Conservation (phyloP, 2,888 invertebrate genomes). For the Melieria picta region DNA sequence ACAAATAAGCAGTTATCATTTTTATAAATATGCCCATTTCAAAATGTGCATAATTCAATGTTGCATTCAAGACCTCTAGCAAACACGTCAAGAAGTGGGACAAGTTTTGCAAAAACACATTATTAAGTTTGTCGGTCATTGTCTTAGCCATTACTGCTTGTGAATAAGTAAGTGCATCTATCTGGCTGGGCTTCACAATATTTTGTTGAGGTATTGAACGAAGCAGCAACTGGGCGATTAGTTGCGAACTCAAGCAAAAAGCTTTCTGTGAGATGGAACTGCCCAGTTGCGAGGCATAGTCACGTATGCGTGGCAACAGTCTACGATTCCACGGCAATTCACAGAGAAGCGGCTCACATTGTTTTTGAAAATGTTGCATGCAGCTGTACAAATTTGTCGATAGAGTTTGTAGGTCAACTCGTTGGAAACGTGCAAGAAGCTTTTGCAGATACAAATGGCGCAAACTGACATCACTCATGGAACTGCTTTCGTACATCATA, state of each 20-base stretch:
- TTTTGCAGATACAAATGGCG: slow-evolving; percentile 57
- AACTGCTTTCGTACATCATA: slow-evolving; percentile 66
- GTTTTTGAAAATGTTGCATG: slow-evolving; percentile 31
- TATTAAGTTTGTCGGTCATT: slow-evolving; percentile 57
- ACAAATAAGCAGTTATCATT: slow-evolving; percentile 53
- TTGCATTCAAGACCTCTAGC: slow-evolving; percentile 43
- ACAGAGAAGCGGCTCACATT: slow-evolving; percentile 19
- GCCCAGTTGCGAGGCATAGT: slow-evolving; percentile 48
- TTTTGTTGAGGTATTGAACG: slow-evolving; percentile 44
- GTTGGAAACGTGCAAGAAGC: background rate
- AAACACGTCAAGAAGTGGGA: slow-evolving; percentile 50
- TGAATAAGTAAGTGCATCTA: slow-evolving; percentile 60
- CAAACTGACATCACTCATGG: slow-evolving; percentile 58
- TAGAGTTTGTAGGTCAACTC: slow-evolving; percentile 40
- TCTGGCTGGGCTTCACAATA: slow-evolving; percentile 47
- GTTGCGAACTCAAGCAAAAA: slow-evolving; percentile 50
- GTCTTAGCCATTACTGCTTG: slow-evolving; percentile 52
- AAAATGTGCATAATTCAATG: slow-evolving; percentile 47
- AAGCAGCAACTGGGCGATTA: slow-evolving; percentile 52
- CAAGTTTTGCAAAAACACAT: slow-evolving; percentile 54
- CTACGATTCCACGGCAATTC: slow-evolving; percentile 62
- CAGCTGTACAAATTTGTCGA: slow-evolving; percentile 42
- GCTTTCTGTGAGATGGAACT: slow-evolving; percentile 31
- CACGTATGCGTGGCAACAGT: slow-evolving; percentile 60
- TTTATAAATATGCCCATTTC: slow-evolving; percentile 50